Base-by-base conservation (phyloP, 2,797 vertebrate genomes). In the Ispidina picta region DNA sequence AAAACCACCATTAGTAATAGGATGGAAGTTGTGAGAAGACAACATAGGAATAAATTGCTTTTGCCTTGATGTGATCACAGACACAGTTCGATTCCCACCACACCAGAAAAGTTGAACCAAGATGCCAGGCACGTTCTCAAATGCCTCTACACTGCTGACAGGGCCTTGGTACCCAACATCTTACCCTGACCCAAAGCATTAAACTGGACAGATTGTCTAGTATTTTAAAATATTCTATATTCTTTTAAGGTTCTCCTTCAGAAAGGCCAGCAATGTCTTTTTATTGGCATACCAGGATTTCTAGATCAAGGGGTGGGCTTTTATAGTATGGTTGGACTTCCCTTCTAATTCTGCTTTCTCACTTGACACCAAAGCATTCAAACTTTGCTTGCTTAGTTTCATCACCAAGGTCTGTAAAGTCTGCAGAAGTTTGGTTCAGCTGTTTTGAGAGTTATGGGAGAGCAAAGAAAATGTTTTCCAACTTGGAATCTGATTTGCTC, bases 1-100 rank as follows among this genome's bases (percentile, higher is more conserved):
- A 77, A 37, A 79, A 88, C 31, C 58, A 83, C n/a, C 20, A 21
- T 29, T 17, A 88, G 11, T 17, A 87, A 91, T 44, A 10, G 3
- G 82, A 72, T 2, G 23, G 55, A 92, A 90, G 59, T 9, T 62
- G 31, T 37, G 44, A 88, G 69, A 76, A 87, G 39, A 88, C 88
- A 83, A 82, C 4, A 6, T 11, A 71, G 72, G n/a, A 56, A 19
- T 19, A 68, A 68, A 68, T 63, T 52, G 55, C 8, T 90, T 86
- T 65, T 44, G 8, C 43, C 55, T 62, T 58, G 46, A 18, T 62
- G 20, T 25, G 46, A 92, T 92, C 52, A 37, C 15, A 56, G 26
- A 41, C 19, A 62, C 0, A 2, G 51, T 43, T 35, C 46, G 29
- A 58, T 84, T 89, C 31, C 58, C 58, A 84, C 41, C 2, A 0